Base-by-base conservation (phyloP, 2,113 vertebrate genomes). In the Gadus chalcogrammus region DNA sequence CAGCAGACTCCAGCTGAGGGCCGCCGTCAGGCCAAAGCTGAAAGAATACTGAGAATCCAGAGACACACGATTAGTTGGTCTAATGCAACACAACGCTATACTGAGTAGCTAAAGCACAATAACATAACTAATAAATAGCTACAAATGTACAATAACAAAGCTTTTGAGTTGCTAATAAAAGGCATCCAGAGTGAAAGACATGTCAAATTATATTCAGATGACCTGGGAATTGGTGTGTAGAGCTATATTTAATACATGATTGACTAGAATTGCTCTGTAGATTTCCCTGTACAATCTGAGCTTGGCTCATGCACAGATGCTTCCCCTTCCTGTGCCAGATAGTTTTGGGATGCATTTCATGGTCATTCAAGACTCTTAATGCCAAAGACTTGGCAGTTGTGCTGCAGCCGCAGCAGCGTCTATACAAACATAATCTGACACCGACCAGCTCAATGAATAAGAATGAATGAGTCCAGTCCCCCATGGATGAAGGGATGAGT, bases 1-100 rank as follows among this genome's bases (percentile, higher is more conserved):
- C 85, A 99, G 92, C 84, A 91, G 80, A 81, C 95, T 95, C 97
- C 97, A 99, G 90, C 91, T 92, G 56, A 94, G 83, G 17, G 94
- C 92, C 78, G 98, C 87, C 67, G 89, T 77, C 61, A 99, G 89
- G 65, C 97, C 97, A 75, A 93, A 93, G 18, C 92, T 48, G 84
- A 97, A 92, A 1, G 97, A 90, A 87, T 97, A 99, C 97, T 99
- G 80, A 31, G 28, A 61, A 63, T 64, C 79, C 16, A 71, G n/a
- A 66, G 53, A 77, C 12, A 48, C 42, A 48, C 42, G 8, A 1
- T 48, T 48, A 48, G 42, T 48, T 48, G 12, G 42, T 13, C 16
- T 9, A 16, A 15, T 48, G 17, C 11, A 22, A 18, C 9, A 48
- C 2, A 48, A 48, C 42, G 12, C 42, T 2, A 9, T 48, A 48